These are phyloP conservation scores for Trichomalopsis sarcophagae DNA, from an alignment of 1,140 invertebrate species.

Conservation along the genomic window DNA sequence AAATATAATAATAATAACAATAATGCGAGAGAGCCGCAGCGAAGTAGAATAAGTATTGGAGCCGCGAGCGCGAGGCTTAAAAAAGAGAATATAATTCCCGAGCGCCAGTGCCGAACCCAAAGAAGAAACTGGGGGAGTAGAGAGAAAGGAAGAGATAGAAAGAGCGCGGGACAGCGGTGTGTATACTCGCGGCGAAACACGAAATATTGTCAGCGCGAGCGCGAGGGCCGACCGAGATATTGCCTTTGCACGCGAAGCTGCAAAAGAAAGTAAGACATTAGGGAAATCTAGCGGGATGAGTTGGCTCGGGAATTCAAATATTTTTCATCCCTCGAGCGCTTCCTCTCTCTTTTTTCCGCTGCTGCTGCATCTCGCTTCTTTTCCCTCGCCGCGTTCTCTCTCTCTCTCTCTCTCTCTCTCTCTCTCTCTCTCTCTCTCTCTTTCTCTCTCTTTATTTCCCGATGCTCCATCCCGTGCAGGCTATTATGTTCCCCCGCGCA, in stretches of 20 bases:
- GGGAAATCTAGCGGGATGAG: slow-evolving; percentile 67
- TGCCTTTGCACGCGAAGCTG: slow-evolving; percentile 51
- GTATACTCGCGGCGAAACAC: slow-evolving; percentile 13
- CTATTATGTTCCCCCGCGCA: too few species aligned
- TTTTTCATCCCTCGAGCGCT: slow-evolving; percentile 55
- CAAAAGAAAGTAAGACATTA: slow-evolving; percentile 62
- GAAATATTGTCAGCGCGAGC: slow-evolving; percentile 14
- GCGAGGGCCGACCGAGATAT: slow-evolving; percentile 55
- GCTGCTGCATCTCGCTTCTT: background rate
- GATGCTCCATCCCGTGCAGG: too few species aligned
- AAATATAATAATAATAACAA: slow-evolving; percentile 6
- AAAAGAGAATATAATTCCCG: background rate
- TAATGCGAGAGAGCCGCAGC: background rate
- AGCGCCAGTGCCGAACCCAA: background rate
- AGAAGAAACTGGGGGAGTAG: background rate
- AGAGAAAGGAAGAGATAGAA: background rate
- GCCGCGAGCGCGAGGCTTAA: background rate
- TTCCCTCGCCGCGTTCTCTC: slow-evolving; percentile 5
- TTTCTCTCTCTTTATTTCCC: background rate
- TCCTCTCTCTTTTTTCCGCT: slow-evolving; percentile 11
- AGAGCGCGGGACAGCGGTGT: background rate
- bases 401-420: background rate
- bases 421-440: background rate
- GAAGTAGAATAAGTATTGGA: background rate
- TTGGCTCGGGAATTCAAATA: slow-evolving; percentile 61